Conservation (phyloP, 2,888 invertebrate species). For the Malthinus seriepunctatus region DNA sequence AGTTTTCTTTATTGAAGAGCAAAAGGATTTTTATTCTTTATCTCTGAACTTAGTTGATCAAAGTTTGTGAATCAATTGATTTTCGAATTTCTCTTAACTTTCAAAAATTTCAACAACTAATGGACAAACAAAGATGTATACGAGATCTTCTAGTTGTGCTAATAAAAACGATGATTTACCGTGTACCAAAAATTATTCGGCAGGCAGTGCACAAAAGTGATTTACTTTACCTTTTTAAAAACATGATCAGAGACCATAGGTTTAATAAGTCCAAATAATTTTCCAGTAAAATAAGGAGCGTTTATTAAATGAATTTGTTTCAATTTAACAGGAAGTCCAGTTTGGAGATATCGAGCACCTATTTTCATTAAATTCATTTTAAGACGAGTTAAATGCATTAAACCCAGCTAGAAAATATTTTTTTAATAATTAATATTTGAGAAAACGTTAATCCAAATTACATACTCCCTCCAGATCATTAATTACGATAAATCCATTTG, state of each 20-base stretch:
- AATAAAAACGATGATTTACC: too few species aligned
- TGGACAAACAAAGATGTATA: too few species aligned
- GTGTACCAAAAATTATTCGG: too few species aligned
- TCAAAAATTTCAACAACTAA: too few species aligned
- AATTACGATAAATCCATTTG: conserved; percentile 66
- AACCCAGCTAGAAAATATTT: conserved; percentile 27
- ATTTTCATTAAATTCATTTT: conserved; percentile 56
- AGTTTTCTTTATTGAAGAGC: too few species aligned
- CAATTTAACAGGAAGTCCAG: conserved; percentile 69
- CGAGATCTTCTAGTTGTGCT: too few species aligned
- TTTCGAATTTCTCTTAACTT: too few species aligned
- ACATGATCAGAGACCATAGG: conserved; percentile 60
- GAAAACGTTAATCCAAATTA: background rate
- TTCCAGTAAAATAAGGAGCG: conserved; percentile 55
- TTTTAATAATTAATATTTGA: background rate
- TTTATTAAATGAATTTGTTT: conserved; percentile 70
- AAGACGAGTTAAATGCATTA: conserved; percentile 41
- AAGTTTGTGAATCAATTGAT: too few species aligned
- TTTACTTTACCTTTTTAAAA: background rate
- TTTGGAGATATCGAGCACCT: conserved; percentile 70
- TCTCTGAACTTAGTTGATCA: too few species aligned
- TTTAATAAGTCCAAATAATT: conserved; percentile 53
- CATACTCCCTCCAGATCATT: conserved; percentile 68
- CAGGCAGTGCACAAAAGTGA: too few species aligned
- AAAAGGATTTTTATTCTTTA: too few species aligned